Percentiles rank a stretch among this genome's conserved stretches.
Conservation (phyloP, 2,888 invertebrate genomes). For the Lathronympha strigana region DNA sequence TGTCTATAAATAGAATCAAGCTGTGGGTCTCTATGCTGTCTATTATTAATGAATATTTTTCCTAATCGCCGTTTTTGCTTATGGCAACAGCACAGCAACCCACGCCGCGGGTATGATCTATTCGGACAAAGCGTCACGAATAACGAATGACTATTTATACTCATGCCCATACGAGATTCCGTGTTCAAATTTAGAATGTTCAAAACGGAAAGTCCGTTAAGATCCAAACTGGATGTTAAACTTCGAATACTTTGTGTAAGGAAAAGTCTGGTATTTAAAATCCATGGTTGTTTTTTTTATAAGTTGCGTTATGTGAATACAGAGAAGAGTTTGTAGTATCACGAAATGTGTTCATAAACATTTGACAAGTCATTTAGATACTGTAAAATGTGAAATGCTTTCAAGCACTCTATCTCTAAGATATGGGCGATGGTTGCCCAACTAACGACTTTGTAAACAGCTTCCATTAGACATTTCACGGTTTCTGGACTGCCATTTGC, state of each 20-base stretch:
- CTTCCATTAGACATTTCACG: conserved; percentile 51
- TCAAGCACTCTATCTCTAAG: conserved; percentile 63
- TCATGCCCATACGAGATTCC: conserved; percentile 46
- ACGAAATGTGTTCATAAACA: conserved; percentile 50
- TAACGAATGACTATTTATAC: conserved; percentile 46
- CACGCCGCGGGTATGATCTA: conserved; percentile 47
- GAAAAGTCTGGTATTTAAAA: too few relatives aligned
- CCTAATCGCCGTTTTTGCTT: conserved; percentile 26
- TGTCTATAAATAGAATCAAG: conserved; percentile 36
- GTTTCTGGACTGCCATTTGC: conserved; percentile 51
- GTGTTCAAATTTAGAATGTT: conserved; percentile 39
- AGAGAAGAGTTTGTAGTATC: too few relatives aligned
- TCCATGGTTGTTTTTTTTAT: too few relatives aligned
- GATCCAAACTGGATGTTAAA: conserved; percentile 14
- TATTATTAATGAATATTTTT: conserved; percentile 23
- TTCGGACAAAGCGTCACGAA: conserved; percentile 45
- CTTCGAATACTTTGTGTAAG: conserved; percentile 2
- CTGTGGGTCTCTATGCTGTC: conserved; percentile 19
- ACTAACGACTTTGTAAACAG: conserved; percentile 55
- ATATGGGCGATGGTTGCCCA: conserved; percentile 54
- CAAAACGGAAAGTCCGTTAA: conserved; percentile 15
- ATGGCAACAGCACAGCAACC: conserved; percentile 18
- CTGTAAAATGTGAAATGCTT: conserved; percentile 61
- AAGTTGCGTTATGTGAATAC: too few relatives aligned
- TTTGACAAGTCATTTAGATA: conserved; percentile 51